These are phyloP conservation scores for Daboia siamensis DNA, from an alignment of 2,113 vertebrate genomes.

Conservation along the genomic window DNA sequence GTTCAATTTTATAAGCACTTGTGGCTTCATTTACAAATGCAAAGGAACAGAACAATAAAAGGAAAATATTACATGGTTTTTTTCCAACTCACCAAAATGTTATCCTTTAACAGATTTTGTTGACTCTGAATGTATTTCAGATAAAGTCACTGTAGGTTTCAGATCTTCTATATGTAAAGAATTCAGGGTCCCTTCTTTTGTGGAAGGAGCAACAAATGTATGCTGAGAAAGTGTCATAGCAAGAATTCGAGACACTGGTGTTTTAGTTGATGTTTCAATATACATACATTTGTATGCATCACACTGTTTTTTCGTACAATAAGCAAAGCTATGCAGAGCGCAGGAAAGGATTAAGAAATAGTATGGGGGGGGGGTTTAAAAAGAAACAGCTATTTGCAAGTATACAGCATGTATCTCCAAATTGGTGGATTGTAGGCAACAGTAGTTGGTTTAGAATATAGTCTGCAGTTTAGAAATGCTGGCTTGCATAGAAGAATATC, in stretches of 20 bases:
- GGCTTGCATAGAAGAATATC: background rate
- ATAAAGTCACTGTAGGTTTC: constrained; percentile 51
- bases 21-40: constrained; percentile 46
- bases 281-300: background rate
- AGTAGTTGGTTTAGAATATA: background rate
- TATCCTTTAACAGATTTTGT: constrained; percentile 38
- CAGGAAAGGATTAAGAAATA: background rate
- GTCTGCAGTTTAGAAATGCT: background rate
- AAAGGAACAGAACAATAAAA: constrained; percentile 43
- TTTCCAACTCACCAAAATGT: constrained; percentile 45
- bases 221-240: constrained; percentile 49
- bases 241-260: constrained; percentile 47
- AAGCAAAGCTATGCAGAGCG: background rate
- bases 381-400: background rate
- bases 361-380: rapidly evolving
- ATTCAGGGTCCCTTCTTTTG: constrained; percentile 50
- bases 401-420: background rate
- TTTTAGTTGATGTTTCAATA: constrained; percentile 16
- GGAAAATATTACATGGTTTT: constrained; percentile 44
- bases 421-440: background rate
- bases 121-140: constrained; percentile 49
- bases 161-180: constrained; percentile 46
- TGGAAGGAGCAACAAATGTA: constrained; percentile 52
- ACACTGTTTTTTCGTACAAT: background rate
- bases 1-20: constrained; percentile 49